Evolutionary conservation across 2,888 invertebrate species (phyloP), one percentile per base, ranked within the genome.

Genomic region (Schizotus pectinicornis): DNA sequence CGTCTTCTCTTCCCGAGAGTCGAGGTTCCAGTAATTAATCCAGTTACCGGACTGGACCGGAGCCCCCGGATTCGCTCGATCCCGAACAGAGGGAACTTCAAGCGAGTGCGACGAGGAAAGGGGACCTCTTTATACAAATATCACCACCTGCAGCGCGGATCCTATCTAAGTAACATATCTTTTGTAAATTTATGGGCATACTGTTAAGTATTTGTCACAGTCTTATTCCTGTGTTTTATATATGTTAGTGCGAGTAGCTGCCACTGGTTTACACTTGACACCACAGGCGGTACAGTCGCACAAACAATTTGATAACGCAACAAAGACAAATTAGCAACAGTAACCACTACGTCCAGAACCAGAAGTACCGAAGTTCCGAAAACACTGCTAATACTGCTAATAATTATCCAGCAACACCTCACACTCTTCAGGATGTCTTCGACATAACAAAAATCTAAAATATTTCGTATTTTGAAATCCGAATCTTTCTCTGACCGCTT

Each of bases 151-250:
- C 65, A 58, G 72, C 56, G 72, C 41, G 60, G 56, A 63, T 68
- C 69, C 73, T 77, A 75, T 77, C 74, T 73, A 70, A 68, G 68
- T 71, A 70, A 74, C 71, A 74, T 74, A 75, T 75, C 75, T 75
- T 72, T 73, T 66, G 68, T 71, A 74, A 75, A 78, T 79, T 77
- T 79, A 79, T 78, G 74, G 67, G 68, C 71, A 71, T 73, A 73
- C 74, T 72, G 73, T 73, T 76, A 74, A 76, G 76, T 77, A 79
- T 79, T 79, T 78, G 78, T 79, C 78, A 77, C 75, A 79, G 79
- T 79, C 79, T 71, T 71, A 74, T 71, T 74, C 71, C 74, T 70
- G 72, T 77, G 77, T 77, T 74, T 77, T 77, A 77, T 77, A 75
- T 74, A 75, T 74, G 74, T 74, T 76, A 72, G 72, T 74, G 73